Percentiles rank a stretch among this genome's conserved stretches.
Evolutionary conservation across 2,888 invertebrate species (phyloP).

Genomic region (Agriopis aurantiaria): DNA sequence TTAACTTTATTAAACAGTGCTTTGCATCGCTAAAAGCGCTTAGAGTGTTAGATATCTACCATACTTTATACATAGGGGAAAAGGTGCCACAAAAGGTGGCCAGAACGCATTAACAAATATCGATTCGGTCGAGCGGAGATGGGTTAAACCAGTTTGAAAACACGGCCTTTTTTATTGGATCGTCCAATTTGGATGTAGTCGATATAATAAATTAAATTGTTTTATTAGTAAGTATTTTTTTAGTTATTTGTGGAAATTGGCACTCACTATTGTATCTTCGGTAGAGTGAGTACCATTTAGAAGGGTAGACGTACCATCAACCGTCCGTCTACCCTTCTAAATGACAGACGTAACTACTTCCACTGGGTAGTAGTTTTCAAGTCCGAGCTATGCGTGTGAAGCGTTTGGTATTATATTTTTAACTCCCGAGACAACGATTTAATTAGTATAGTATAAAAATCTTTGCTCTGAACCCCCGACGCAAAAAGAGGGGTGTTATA

Average conservation of each 20-base stretch:
- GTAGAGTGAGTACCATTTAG: no score
- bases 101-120: constrained; percentile 70
- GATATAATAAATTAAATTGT: not conserved
- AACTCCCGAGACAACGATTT: no score
- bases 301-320: no score
- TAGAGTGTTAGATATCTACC: constrained; percentile 51
- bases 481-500: no score
- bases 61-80: constrained; percentile 57
- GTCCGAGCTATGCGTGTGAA: no score
- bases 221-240: not conserved
- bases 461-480: no score
- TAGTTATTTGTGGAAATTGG: not conserved
- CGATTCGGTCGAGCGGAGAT: constrained; percentile 57
- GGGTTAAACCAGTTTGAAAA: constrained; percentile 45
- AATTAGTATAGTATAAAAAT: no score
- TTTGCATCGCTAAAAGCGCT: constrained; percentile 57
- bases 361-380: no score
- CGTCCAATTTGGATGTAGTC: no score
- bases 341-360: no score
- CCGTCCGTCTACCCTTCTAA: no score
- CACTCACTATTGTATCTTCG: not conserved
- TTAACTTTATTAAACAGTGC: constrained; percentile 41
- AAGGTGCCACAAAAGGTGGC: constrained; percentile 70
- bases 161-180: constrained; percentile 6
- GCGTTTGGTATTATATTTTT: no score